Conservation (phyloP, 2,797 vertebrate genomes). For the Trachurus trachurus region DNA sequence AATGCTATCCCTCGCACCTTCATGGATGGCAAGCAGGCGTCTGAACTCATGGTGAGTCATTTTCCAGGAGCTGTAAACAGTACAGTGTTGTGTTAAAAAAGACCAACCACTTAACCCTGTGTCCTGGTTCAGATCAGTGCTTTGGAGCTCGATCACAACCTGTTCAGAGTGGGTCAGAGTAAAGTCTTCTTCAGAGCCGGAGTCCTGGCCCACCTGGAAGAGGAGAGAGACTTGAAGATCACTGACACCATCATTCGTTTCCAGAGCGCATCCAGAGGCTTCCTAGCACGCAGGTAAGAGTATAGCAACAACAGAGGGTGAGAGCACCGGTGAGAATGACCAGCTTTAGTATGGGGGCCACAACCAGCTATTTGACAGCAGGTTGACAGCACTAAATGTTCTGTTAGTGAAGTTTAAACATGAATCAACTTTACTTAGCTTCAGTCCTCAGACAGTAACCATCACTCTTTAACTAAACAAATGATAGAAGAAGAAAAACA, state of each 20-base stretch:
- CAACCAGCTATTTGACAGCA: too few species aligned
- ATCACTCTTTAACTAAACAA: not conserved
- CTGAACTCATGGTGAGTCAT: slow-evolving; percentile 89
- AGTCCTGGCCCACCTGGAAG: slow-evolving; percentile 92
- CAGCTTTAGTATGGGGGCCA: too few species aligned
- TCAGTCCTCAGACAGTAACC: not conserved
- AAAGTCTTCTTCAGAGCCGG: slow-evolving; percentile 96
- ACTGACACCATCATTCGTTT: slow-evolving; percentile 95
- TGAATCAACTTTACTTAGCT: not conserved
- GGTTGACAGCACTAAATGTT: too few species aligned
- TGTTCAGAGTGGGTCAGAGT: slow-evolving; percentile 94
- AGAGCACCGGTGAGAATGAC: not conserved
- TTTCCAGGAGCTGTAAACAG: not conserved
- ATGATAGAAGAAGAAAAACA: not conserved
- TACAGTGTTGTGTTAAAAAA: not conserved
- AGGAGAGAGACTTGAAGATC: slow-evolving; percentile 94
- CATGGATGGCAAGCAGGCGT: slow-evolving; percentile 94
- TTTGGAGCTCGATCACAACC: slow-evolving; percentile 91
- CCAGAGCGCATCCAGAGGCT: slow-evolving; percentile 91
- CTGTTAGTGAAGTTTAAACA: too few species aligned
- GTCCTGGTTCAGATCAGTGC: slow-evolving; percentile 87
- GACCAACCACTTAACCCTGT: not conserved
- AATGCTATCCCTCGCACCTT: slow-evolving; percentile 93
- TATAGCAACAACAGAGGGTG: not conserved
- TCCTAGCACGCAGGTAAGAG: slow-evolving; percentile 90